Conservation (phyloP, 2,888 invertebrate genomes). For the Dilophus febrilis region DNA sequence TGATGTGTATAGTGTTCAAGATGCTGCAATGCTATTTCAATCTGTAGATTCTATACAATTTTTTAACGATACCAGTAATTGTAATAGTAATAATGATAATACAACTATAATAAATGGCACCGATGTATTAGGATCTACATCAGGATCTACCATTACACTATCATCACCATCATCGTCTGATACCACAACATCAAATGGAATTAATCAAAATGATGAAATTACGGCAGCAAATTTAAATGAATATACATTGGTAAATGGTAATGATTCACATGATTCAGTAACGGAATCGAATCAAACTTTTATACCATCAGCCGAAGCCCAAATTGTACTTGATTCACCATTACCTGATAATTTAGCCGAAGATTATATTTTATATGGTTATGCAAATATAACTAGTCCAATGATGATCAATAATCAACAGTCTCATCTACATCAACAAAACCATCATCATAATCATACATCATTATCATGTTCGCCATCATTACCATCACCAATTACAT, state of each 20-base stretch:
- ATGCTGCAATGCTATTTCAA: slow-evolving; percentile 47
- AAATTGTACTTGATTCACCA: slow-evolving; percentile 60
- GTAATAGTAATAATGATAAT: too few relatives aligned
- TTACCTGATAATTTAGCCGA: slow-evolving; percentile 65
- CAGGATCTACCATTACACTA: background rate
- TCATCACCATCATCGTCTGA: too few relatives aligned
- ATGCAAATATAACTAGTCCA: slow-evolving; percentile 22
- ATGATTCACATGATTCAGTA: slow-evolving; percentile 5
- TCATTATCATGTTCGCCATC: slow-evolving; percentile 39
- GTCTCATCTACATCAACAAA: slow-evolving; percentile 23
- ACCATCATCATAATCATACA: too few relatives aligned
- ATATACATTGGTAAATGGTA: too few relatives aligned
- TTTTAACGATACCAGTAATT: slow-evolving; percentile 6
- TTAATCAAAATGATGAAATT: slow-evolving; percentile 46
- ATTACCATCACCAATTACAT: slow-evolving; percentile 54
- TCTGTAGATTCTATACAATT: slow-evolving; percentile 47
- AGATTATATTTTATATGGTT: slow-evolving; percentile 30
- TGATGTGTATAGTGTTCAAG: slow-evolving; percentile 59
- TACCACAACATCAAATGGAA: slow-evolving; percentile 38
- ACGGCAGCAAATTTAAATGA: slow-evolving; percentile 42
- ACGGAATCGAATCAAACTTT: too few relatives aligned
- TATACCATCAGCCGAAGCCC: slow-evolving; percentile 32
- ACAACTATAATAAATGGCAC: too few relatives aligned
- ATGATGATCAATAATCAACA: slow-evolving; percentile 19
- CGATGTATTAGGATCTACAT: too few relatives aligned